Percentiles rank a stretch among this genome's conserved stretches.
Evolutionary conservation across 2,888 invertebrate genomes (phyloP).

Genomic region (Volucella inanis): DNA sequence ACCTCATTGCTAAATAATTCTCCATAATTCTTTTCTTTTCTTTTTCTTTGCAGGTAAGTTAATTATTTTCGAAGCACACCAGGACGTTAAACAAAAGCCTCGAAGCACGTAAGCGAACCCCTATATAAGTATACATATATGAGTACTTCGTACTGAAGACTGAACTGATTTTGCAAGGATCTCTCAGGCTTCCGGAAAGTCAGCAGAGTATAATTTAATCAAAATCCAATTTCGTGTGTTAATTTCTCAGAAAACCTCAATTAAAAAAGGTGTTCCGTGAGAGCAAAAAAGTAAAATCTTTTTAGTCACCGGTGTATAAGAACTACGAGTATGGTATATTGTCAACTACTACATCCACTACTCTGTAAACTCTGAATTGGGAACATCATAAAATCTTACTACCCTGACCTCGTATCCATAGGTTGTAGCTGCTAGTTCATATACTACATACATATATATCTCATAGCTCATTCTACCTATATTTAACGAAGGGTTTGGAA

Average conservation of each 20-base stretch:
- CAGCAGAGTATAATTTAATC: slow-evolving; percentile 63
- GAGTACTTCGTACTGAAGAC: neutral
- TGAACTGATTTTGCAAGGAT: slow-evolving; percentile 17
- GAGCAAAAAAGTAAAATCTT: slow-evolving; percentile 41
- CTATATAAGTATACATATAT: neutral
- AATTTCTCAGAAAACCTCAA: slow-evolving; percentile 68
- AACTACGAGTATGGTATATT: neutral
- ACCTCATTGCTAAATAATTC: slow-evolving; percentile 28
- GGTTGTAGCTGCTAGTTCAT: too few relatives aligned
- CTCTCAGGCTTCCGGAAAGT: slow-evolving; percentile 10
- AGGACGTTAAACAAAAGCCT: neutral
- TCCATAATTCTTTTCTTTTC: slow-evolving; percentile 13
- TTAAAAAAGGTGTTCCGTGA: slow-evolving; percentile 62
- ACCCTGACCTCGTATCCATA: neutral
- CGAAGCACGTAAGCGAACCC: neutral
- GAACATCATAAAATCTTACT: slow-evolving; percentile 41
- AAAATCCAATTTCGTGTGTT: slow-evolving; percentile 68
- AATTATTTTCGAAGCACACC: slow-evolving; percentile 23
- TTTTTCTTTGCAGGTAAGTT: slow-evolving; percentile 56
- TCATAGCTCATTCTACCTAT: too few relatives aligned
- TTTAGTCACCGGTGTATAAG: neutral
- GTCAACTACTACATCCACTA: neutral
- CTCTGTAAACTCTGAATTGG: slow-evolving; percentile 8
- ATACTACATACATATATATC: too few relatives aligned
- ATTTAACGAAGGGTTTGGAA: neutral